Evolutionary conservation across 1,140 invertebrate genomes (phyloP), one percentile per base, ranked within the genome.

Genomic region (Luehdorfia chinensis): DNA sequence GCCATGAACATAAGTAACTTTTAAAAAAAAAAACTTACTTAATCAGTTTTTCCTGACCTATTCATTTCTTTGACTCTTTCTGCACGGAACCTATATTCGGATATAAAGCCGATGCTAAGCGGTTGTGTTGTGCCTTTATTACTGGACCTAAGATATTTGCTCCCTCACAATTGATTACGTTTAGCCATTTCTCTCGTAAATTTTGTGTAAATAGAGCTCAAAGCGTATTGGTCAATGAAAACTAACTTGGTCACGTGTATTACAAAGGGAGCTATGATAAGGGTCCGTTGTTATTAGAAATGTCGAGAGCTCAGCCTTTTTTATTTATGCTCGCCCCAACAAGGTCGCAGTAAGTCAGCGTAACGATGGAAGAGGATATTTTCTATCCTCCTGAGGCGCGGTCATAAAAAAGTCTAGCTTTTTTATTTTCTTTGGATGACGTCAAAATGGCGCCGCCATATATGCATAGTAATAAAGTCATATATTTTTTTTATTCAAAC

Each of bases 221-320:
- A 7, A 23, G 31, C 55, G 54, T 37, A 44, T 49, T 59, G 55
- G 63, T 12, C 8, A 19, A 8, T 27, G 41, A 47, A 52, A 58
- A 56, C 63, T 61, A 62, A 46, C 34, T 31, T 46, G 23, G 66
- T 67, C 65, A 75, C 66, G 66, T 72, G 61, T 60, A 61, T 55
- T 64, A 69, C 66, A 72, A 72, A 69, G 56, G 59, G 55, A 59
- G 55, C 49, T 75, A 64, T 73, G 65, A 74, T 62, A 63, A 56
- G 70, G 67, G 67, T 63, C 55, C 57, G 54, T 47, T 60, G 60
- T 67, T 75, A 74, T 75, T 71, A 69, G 66, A 73, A 64, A 66
- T 55, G 61, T 57, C 49, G 49, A 61, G 59, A 46, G 37, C 41
- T 66, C 47, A 61, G 57, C 48, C 55, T 61, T 69, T 73, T 78